phyloP scores from a whole-genome alignment of 1,140 invertebrate genomes.

The Megalonaias nervosa region DNA sequence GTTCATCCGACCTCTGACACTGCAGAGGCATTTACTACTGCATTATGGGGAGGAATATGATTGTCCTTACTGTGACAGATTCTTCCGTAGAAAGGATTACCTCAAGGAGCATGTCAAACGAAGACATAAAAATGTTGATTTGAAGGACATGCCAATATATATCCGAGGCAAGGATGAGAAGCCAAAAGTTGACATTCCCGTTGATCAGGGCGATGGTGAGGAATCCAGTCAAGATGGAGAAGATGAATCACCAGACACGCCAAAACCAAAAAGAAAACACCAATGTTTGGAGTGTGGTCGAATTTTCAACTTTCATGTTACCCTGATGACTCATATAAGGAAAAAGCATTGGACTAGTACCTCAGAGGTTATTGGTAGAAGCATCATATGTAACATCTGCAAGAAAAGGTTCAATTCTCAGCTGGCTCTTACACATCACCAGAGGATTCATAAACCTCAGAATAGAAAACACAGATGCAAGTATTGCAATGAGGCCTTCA shows the following conservation, averaged over 20 bases:
- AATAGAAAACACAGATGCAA: slow-evolving; percentile 21
- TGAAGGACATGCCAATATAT: slow-evolving; percentile 22
- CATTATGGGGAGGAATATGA: slow-evolving; percentile 28
- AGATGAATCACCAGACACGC: background rate
- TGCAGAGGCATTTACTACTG: slow-evolving; percentile 22
- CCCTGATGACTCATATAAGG: slow-evolving; percentile 13
- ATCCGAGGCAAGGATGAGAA: slow-evolving; percentile 13
- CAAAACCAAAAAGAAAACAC: background rate
- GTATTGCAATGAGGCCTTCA: slow-evolving; percentile 20
- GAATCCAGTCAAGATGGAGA: background rate
- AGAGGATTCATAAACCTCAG: slow-evolving; percentile 18
- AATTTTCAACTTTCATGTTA: slow-evolving; percentile 26
- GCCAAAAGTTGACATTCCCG: slow-evolving; percentile 3
- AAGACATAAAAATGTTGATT: slow-evolving; percentile 21
- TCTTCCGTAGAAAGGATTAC: slow-evolving; percentile 27
- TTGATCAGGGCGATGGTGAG: background rate
- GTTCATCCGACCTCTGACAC: slow-evolving; percentile 5
- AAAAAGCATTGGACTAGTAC: slow-evolving; percentile 19
- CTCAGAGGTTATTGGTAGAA: slow-evolving; percentile 12
- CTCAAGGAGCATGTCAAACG: slow-evolving; percentile 18
- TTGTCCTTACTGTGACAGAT: slow-evolving; percentile 30
- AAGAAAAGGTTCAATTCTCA: slow-evolving; percentile 24
- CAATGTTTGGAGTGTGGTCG: slow-evolving; percentile 14
- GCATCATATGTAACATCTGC: slow-evolving; percentile 19
- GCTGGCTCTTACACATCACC: slow-evolving; percentile 18